Conservation (phyloP, 1,140 invertebrate species). For the Micrasema minimum region DNA sequence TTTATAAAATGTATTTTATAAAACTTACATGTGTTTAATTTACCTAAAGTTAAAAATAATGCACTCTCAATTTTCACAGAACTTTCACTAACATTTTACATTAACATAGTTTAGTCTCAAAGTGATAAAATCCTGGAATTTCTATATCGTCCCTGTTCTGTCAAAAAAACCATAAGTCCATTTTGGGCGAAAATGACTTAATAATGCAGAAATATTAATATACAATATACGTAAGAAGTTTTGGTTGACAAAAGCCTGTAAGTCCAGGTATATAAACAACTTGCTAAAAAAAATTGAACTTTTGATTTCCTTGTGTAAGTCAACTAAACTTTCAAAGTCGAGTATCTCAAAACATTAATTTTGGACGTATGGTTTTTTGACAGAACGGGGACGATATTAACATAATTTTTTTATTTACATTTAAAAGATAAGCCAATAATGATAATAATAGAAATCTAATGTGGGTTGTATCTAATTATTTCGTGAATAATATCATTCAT, state of each 20-base stretch:
- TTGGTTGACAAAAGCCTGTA: too few relatives aligned
- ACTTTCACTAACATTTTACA: not conserved
- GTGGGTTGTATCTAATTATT: constrained; percentile 11
- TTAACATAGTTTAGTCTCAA: too few relatives aligned
- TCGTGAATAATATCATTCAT: constrained; percentile 12
- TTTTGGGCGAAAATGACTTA: too few relatives aligned
- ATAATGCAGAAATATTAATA: too few relatives aligned
- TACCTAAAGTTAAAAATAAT: not conserved
- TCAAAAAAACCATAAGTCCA: too few relatives aligned
- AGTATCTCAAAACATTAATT: not conserved
- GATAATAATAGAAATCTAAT: not conserved
- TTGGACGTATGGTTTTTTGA: not conserved
- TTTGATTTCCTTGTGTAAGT: too few relatives aligned
- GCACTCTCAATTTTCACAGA: not conserved
- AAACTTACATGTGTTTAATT: not conserved
- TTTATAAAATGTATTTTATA: not conserved
- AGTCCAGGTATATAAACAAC: too few relatives aligned
- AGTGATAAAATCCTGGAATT: too few relatives aligned
- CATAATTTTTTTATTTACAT: not conserved
- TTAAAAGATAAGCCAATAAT: not conserved
- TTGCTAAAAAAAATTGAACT: too few relatives aligned
- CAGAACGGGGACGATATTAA: not conserved
- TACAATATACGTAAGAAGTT: too few relatives aligned
- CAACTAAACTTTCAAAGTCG: not conserved
- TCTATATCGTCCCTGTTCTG: too few relatives aligned